Evolutionary conservation across 2,797 vertebrate species (phyloP).

Genomic region (Columba guinea): DNA sequence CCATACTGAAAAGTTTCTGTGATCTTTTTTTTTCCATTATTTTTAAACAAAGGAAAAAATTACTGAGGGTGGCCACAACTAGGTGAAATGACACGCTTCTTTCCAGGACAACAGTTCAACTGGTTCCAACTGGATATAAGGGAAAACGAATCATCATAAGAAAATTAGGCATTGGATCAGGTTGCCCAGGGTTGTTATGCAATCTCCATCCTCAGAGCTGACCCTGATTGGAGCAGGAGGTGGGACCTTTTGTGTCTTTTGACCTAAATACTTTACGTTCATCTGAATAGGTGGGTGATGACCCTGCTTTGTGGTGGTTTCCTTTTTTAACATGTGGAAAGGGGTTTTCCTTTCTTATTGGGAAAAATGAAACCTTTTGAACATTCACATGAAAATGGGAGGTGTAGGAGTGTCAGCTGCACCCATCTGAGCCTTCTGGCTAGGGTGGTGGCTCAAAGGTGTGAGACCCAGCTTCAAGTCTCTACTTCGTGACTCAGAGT

Average conservation of each 20-base stretch:
- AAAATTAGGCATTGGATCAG: neutral
- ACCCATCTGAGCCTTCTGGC: neutral
- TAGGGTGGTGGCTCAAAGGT: neutral
- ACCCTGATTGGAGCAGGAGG: neutral
- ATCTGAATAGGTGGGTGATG: neutral
- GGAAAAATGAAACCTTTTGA: neutral
- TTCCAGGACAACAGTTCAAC: neutral
- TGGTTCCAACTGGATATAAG: neutral
- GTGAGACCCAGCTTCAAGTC: neutral
- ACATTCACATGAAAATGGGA: slow-evolving; percentile 17
- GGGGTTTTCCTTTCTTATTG: neutral
- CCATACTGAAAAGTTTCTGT: neutral
- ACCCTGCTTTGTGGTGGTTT: neutral
- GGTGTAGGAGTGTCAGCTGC: neutral
- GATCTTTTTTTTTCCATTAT: neutral
- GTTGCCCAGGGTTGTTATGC: neutral
- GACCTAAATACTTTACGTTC: neutral
- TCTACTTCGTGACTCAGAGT: neutral
- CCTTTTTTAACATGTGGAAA: neutral
- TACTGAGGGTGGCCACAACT: neutral
- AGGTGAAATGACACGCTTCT: neutral
- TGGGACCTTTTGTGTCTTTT: neutral
- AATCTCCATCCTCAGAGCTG: neutral
- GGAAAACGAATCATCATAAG: neutral
- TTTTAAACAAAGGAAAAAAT: neutral